Evolutionary conservation across 2,113 vertebrate genomes (phyloP), one percentile per base, ranked within the genome.

Genomic region (Strigops habroptila): DNA sequence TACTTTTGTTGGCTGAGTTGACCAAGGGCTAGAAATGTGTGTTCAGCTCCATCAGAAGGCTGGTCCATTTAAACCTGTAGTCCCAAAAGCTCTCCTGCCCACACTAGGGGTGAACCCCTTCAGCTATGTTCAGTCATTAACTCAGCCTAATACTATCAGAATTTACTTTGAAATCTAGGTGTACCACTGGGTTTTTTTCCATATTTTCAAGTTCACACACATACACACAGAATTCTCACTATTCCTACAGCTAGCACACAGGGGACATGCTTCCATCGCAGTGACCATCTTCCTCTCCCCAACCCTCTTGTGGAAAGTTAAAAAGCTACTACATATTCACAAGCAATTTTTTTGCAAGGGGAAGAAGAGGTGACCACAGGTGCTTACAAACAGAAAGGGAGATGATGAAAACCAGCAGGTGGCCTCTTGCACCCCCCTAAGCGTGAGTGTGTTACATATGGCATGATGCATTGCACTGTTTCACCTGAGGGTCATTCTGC

Each of bases 401-500:
- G 35, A 70, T 0, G 0, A 16, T n/a, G 18, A 73, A 91, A 68
- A 37, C 13, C 7, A 25, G 7, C 9, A 43, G 18, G 14, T 33
- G 24, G 3, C 16, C 24, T 64, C 21, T 28, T 59, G n/a, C 13
- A 57, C 2, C 3, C 14, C 3, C 11, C 7, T 6, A 9, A 79
- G 11, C 8, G 9, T 1, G 0, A 21, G 8, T 2, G 24, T 12
- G 12, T 51, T 65, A 35, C 14, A 24, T 22, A 17, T 0, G 0
- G 10, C 31, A 44, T 2, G 0, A n/a, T 35, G 30, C 9, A 60
- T 17, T 3, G 2, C 23, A 13, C 13, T 37, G 17, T n/a, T 89
- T 91, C 0, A 0, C 12, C 31, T 6, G 1, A 23, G 62, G 46
- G 7, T 55, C 0, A 0, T 39, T 10, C 18, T 43, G 18, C 22